Conservation (phyloP, 1,140 invertebrate genomes). For the Hirudo medicinalis region DNA sequence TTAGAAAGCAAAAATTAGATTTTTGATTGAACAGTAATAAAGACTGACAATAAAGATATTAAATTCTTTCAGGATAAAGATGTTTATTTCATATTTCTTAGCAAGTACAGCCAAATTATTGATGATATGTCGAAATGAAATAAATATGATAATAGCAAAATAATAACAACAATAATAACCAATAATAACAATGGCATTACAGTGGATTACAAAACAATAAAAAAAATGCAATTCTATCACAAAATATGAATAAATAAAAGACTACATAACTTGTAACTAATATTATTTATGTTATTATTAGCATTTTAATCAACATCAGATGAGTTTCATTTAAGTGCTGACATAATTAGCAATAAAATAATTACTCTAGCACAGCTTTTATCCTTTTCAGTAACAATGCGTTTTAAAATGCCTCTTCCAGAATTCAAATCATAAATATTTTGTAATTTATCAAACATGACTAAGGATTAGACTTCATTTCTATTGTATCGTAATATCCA, state of each 20-base stretch:
- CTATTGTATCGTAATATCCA: no score
- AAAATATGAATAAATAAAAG: conserved; percentile 1
- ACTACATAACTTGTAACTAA: no score
- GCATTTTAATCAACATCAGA: neutral
- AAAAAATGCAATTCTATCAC: neutral
- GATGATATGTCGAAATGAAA: neutral
- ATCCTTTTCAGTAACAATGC: no score
- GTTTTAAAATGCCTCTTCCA: no score
- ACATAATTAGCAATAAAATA: no score
- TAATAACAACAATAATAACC: neutral
- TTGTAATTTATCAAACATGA: no score
- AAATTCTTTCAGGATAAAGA: neutral
- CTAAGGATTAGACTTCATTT: no score
- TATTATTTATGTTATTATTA: conserved; percentile 11
- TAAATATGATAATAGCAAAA: neutral
- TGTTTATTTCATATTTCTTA: neutral
- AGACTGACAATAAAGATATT: neutral
- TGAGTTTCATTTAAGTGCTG: no score
- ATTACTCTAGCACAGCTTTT: no score
- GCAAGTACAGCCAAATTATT: neutral
- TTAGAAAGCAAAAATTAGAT: conserved; percentile 2
- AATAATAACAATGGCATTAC: neutral
- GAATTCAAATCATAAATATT: no score
- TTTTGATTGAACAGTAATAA: neutral
- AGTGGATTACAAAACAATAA: neutral